Conservation (phyloP, 2,113 vertebrate species). For the Anolis carolinensis region DNA sequence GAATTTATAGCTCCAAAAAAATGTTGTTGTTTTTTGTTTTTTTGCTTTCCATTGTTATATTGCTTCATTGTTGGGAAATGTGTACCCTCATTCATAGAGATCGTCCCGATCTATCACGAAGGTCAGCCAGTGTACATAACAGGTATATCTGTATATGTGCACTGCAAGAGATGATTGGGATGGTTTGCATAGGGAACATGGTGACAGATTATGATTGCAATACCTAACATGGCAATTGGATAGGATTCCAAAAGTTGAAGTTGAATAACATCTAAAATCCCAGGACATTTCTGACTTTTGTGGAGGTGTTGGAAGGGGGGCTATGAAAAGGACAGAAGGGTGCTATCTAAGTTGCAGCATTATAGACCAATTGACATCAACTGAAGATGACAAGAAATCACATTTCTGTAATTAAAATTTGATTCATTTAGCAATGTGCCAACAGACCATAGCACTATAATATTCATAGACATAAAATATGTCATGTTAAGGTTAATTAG, state of each 20-base stretch:
- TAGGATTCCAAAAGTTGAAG: neutral
- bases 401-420: neutral
- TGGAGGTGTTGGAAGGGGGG: neutral
- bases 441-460: neutral
- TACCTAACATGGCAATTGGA: neutral
- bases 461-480: neutral
- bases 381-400: slow-evolving; percentile 21
- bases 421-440: neutral
- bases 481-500: neutral
- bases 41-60: neutral
- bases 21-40: too few species aligned
- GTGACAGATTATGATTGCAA: neutral
- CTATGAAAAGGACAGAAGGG: slow-evolving; percentile 3
- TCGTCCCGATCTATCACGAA: neutral
- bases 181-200: neutral
- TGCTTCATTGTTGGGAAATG: neutral
- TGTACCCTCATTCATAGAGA: neutral
- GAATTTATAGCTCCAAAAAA: neutral
- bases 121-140: neutral
- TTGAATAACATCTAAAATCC: too few species aligned
- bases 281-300: neutral
- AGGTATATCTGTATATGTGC: neutral
- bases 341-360: neutral
- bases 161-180: neutral
- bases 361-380: slow-evolving; percentile 11